Base-by-base conservation (phyloP, 2,888 invertebrate genomes). In the Acleris literana region DNA sequence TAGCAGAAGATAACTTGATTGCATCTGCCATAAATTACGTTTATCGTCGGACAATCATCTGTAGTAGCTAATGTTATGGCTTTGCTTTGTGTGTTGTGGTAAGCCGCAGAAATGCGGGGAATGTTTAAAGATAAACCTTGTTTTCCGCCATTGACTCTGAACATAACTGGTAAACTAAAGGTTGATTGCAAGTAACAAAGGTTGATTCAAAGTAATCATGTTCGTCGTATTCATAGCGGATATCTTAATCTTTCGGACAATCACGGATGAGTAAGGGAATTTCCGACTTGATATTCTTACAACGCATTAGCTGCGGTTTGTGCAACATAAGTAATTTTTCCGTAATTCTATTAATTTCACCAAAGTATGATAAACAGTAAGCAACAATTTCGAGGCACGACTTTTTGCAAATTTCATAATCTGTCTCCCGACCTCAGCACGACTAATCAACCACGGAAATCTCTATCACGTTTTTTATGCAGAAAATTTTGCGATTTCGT, bases 351-450 rank as follows among this genome's bases (percentile, higher is more conserved):
- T 33, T 22, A 54, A 55, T 58, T 63, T 69, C 39, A 44, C 43
- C 48, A 59, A 61, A 57, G 13, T 39, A 39, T 39, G 13, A 39
- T 39, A 9, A 39, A 39, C 13, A 63, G 70, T 68, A 65, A 43
- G 69, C 62, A 72, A 75, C 33, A 62, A 61, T 71, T 70, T 68
- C 18, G 63, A 71, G 66, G 70, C 49, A 61, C 69, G 66, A 72
- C 63, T 62, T 67, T 62, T 55, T 63, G 20, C 29, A 69, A 62
- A 69, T 87, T 85, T 84, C 81, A 71, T 79, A 85, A 85, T 75
- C 71, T 54, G 63, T 68, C 79, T 76, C 62, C 74, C 66, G 68
- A 72, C 72, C 73, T 62, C 69, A 65, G 69, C 72, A 52, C 66
- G 22, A 56, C 70, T 59, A 64, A 72, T 65, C 65, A 54, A 63